These are phyloP conservation scores for Machimus rusticus DNA, from an alignment of 2,888 invertebrate genomes.

Conservation along the genomic window DNA sequence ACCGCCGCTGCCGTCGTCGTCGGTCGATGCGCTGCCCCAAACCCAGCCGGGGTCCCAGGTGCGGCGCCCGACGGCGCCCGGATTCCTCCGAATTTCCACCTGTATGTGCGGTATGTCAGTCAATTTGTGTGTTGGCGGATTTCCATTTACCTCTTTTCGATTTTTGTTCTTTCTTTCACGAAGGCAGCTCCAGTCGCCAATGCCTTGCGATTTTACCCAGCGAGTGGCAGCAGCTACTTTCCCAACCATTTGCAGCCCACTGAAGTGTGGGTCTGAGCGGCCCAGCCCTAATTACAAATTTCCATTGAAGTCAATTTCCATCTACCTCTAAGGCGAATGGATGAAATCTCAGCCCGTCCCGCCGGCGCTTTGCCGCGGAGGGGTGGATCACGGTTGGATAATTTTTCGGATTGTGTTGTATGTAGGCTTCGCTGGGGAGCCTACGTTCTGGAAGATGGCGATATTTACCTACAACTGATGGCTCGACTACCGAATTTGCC, in stretches of 20 bases:
- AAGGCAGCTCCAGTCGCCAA: background rate
- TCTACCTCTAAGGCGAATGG: background rate
- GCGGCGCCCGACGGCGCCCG: background rate
- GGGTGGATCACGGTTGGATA: background rate
- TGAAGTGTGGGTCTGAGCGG: background rate
- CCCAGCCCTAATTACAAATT: background rate
- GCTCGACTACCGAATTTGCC: background rate
- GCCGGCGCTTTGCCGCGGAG: background rate
- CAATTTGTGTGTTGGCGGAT: constrained; percentile 4
- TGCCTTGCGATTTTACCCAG: background rate
- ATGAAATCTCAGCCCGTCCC: background rate
- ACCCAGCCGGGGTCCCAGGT: background rate
- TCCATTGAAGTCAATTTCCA: background rate
- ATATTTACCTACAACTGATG: background rate
- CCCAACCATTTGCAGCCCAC: background rate
- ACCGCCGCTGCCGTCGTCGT: background rate
- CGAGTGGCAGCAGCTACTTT: background rate
- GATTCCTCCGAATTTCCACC: constrained; percentile 15
- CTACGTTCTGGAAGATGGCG: background rate
- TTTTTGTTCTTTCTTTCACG: background rate
- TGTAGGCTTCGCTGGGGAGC: background rate
- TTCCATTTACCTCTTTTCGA: background rate
- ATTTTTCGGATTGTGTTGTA: background rate
- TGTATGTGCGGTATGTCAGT: constrained; percentile 21
- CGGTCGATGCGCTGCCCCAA: background rate